phyloP scores from a whole-genome alignment of 2,888 invertebrate species.

The Bhutanitis thaidina region DNA sequence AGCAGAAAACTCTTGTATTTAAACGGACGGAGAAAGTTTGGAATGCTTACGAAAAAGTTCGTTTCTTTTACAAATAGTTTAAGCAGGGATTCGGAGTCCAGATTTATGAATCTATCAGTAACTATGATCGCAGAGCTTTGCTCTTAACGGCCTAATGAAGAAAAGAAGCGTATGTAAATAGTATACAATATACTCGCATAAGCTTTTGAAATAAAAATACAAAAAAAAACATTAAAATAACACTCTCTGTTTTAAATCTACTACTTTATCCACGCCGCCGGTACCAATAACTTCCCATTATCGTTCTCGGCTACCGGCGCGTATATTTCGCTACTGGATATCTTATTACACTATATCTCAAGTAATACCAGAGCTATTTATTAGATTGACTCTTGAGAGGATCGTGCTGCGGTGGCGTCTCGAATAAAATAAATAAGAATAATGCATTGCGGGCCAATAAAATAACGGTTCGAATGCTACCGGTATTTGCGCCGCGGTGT shows the following conservation, averaged over 20 bases:
- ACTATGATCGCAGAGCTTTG: too few relatives aligned
- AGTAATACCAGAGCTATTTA: conserved; percentile 68
- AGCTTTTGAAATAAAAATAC: too few relatives aligned
- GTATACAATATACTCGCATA: too few relatives aligned
- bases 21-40: too few relatives aligned
- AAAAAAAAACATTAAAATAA: not conserved
- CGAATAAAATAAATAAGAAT: conserved; percentile 66
- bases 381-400: conserved; percentile 76
- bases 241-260: not conserved
- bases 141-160: too few relatives aligned
- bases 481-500: conserved; percentile 13
- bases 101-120: too few relatives aligned
- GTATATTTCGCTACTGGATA: conserved; percentile 58
- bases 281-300: conserved; percentile 56
- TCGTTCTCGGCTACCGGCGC: conserved; percentile 43
- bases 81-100: too few relatives aligned
- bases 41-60: too few relatives aligned
- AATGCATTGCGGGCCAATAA: conserved; percentile 45
- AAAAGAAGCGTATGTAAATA: too few relatives aligned
- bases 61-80: too few relatives aligned
- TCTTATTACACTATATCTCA: conserved; percentile 65
- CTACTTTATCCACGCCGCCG: conserved; percentile 11
- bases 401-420: conserved; percentile 42
- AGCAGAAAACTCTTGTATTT: too few relatives aligned
- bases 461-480: conserved; percentile 35